Evolutionary conservation across 2,113 vertebrate genomes (phyloP).

Genomic region (Hippocampus barbouri): DNA sequence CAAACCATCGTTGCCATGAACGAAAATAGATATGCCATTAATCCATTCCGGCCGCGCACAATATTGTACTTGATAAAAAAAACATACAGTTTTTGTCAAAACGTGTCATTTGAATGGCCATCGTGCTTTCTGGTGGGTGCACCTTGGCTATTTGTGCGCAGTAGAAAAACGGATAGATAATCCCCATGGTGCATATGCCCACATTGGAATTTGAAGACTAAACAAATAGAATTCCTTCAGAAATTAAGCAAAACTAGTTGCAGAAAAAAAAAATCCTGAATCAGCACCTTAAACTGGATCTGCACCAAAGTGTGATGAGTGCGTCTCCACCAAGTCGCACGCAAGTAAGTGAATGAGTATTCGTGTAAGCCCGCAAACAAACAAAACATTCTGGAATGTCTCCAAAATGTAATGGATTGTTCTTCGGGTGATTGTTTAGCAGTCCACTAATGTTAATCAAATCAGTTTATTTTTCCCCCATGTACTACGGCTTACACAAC

Average conservation of each 20-base stretch:
- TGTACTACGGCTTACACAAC: background rate
- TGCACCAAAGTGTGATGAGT: constrained; percentile 1
- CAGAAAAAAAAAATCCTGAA: background rate
- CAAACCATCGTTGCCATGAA: too few species aligned
- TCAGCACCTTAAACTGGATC: background rate
- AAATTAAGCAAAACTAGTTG: background rate
- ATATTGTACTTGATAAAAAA: too few species aligned
- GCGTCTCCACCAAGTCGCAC: background rate
- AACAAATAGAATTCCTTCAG: background rate
- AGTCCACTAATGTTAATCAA: constrained; percentile 1
- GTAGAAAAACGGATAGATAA: background rate
- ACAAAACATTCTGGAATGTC: background rate
- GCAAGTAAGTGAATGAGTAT: background rate
- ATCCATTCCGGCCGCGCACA: too few species aligned
- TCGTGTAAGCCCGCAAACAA: background rate
- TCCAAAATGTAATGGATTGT: constrained; percentile 8
- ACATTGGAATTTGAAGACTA: background rate
- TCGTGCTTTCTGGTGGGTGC: too few species aligned
- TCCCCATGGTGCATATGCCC: background rate
- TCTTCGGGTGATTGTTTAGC: background rate
- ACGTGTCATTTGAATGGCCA: too few species aligned
- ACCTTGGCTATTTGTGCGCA: too few species aligned
- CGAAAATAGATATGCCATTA: too few species aligned
- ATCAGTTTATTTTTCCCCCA: background rate
- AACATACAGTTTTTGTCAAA: too few species aligned